Evolutionary conservation across 2,797 vertebrate species (phyloP).

Genomic region (Amazona finschi): DNA sequence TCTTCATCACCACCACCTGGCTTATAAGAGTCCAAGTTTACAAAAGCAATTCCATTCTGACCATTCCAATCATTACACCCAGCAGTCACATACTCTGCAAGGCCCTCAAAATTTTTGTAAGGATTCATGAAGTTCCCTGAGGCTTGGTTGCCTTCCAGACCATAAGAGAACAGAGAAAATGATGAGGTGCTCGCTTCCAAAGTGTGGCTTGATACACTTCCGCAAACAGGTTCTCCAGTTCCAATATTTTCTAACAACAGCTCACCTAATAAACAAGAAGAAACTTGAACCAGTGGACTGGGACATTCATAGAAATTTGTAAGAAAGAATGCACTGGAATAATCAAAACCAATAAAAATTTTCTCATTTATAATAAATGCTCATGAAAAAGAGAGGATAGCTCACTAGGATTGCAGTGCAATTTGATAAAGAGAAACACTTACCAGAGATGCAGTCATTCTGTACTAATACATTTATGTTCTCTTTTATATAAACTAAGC

Average conservation of each 20-base stretch:
- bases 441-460: not conserved
- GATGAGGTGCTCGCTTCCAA: not conserved
- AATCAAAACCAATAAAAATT: not conserved
- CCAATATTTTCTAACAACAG: slow-evolving; percentile 35
- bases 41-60: slow-evolving; percentile 69
- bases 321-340: slow-evolving; percentile 52
- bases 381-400: not conserved
- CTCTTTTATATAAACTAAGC: not conserved
- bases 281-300: slow-evolving; percentile 38
- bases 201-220: slow-evolving; percentile 10
- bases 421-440: not conserved
- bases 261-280: slow-evolving; percentile 28
- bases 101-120: slow-evolving; percentile 15
- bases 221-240: slow-evolving; percentile 15
- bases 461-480: not conserved
- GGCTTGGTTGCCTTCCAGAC: slow-evolving; percentile 39
- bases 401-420: not conserved
- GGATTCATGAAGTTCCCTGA: not conserved
- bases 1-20: slow-evolving; percentile 74
- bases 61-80: not conserved
- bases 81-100: slow-evolving; percentile 2
- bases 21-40: slow-evolving; percentile 75
- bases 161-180: not conserved
- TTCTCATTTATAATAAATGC: not conserved
- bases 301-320: slow-evolving; percentile 48